Evolutionary conservation across 2,888 invertebrate species (phyloP).

Genomic region (Nephrotoma appendiculata): DNA sequence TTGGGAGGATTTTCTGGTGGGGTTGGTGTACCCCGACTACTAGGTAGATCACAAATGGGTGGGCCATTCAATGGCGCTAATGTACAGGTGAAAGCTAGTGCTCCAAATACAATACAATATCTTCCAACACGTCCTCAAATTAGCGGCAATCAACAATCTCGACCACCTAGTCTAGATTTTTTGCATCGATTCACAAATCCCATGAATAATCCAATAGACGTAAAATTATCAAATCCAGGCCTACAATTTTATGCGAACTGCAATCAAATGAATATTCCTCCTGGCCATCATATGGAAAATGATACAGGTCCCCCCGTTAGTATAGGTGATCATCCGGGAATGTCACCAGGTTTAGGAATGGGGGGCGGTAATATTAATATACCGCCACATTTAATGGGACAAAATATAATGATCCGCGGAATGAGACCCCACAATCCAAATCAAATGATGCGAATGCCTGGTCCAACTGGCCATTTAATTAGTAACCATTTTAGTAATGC

Average conservation of each 20-base stretch:
- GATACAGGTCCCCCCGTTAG: slow-evolving; percentile 17
- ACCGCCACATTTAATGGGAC: slow-evolving; percentile 22
- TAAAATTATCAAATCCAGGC: slow-evolving; percentile 17
- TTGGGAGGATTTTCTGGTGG: slow-evolving; percentile 40
- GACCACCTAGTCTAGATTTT: slow-evolving; percentile 80
- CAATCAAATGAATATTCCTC: slow-evolving; percentile 20
- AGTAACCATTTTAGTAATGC: slow-evolving; percentile 22
- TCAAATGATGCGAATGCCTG: slow-evolving; percentile 30
- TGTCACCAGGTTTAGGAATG: slow-evolving; percentile 26
- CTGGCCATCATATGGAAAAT: slow-evolving; percentile 11
- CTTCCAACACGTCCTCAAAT: slow-evolving; percentile 88
- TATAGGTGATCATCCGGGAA: background rate
- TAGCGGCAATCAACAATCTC: slow-evolving; percentile 52
- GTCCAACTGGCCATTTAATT: slow-evolving; percentile 29
- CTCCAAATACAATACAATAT: slow-evolving; percentile 96
- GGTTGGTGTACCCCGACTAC: slow-evolving; percentile 34
- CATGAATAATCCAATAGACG: slow-evolving; percentile 27
- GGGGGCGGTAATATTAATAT: slow-evolving; percentile 10
- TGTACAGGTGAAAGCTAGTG: slow-evolving; percentile 89
- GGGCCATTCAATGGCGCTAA: slow-evolving; percentile 48
- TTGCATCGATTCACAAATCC: slow-evolving; percentile 79
- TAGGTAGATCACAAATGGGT: slow-evolving; percentile 49
- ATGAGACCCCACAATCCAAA: slow-evolving; percentile 38
- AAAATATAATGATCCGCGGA: slow-evolving; percentile 29
- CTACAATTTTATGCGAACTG: slow-evolving; percentile 27